Conservation (phyloP, 2,888 invertebrate species). For the Patella caerulea region DNA sequence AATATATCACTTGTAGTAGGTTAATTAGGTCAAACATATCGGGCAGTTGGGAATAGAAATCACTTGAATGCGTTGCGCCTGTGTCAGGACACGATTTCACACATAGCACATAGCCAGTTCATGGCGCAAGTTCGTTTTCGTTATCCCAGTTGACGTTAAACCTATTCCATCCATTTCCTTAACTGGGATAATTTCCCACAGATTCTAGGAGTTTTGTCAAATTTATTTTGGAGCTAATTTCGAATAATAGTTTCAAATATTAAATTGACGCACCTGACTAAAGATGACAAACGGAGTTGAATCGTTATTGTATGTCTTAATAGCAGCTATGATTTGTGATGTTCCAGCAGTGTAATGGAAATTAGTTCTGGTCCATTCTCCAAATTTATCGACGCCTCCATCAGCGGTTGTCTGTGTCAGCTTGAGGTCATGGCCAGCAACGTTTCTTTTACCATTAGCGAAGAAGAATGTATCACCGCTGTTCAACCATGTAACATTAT, state of each 20-base stretch:
- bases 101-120: too few relatives aligned
- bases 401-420: constrained; percentile 12
- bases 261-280: neutral
- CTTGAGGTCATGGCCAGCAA: constrained; percentile 24
- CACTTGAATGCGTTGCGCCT: too few relatives aligned
- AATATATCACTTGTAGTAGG: too few relatives aligned
- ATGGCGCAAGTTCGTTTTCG: too few relatives aligned
- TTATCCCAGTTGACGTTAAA: too few relatives aligned
- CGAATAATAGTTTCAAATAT: neutral
- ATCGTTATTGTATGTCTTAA: constrained; percentile 7
- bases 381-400: neutral
- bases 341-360: constrained; percentile 25
- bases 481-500: constrained; percentile 29
- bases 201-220: too few relatives aligned
- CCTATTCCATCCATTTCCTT: too few relatives aligned
- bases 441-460: constrained; percentile 31
- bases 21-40: too few relatives aligned
- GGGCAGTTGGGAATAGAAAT: too few relatives aligned
- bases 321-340: constrained; percentile 7
- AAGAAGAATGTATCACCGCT: constrained; percentile 40
- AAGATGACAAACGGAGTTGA: neutral
- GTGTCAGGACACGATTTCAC: too few relatives aligned
- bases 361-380: constrained; percentile 23
- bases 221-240: too few relatives aligned
- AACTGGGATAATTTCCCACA: too few relatives aligned